Percentiles rank a stretch among this genome's conserved stretches.
phyloP scores from a whole-genome alignment of 2,113 vertebrate genomes.

The Petaurus breviceps region DNA sequence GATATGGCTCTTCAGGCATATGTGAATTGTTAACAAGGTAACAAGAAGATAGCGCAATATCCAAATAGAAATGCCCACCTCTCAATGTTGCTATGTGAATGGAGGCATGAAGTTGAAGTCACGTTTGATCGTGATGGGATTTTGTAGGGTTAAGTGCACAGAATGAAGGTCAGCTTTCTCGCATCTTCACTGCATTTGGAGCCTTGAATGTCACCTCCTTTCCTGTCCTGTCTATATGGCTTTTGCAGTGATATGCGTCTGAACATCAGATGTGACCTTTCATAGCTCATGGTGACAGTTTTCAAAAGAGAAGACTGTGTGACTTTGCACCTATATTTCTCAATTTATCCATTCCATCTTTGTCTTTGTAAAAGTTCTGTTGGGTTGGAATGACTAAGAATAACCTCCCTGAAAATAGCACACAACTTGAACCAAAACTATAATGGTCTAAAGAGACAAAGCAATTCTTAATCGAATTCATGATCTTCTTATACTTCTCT shows the following conservation, averaged over 20 bases:
- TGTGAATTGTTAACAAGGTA: neutral
- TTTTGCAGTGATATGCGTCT: neutral
- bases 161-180: neutral
- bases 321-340: neutral
- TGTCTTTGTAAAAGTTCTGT: constrained; percentile 41
- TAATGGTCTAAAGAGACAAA: neutral
- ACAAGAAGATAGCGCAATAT: neutral
- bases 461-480: neutral
- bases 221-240: neutral
- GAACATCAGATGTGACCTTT: constrained; percentile 11
- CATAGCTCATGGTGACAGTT: neutral
- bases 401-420: neutral
- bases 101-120: neutral
- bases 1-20: neutral
- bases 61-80: neutral
- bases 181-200: neutral
- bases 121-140: neutral
- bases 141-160: neutral
- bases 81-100: neutral
- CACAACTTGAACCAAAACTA: neutral
- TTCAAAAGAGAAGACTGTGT: neutral
- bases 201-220: neutral
- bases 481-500: neutral
- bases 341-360: neutral
- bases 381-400: constrained; percentile 31